Evolutionary conservation across 2,113 vertebrate species (phyloP).

Genomic region (Ceyx melanurus): DNA sequence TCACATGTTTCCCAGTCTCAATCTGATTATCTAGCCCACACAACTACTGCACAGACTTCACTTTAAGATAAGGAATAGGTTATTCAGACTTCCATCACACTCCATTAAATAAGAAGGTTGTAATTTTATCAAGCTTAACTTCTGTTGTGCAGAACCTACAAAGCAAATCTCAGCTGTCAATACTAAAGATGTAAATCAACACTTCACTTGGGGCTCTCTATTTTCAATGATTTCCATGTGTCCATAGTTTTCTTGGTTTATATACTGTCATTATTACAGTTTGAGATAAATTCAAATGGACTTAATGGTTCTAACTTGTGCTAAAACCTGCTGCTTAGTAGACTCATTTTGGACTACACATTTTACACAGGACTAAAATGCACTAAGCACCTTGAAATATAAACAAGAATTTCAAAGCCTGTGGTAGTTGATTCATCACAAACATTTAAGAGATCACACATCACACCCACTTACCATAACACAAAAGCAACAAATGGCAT

Average conservation of each 20-base stretch:
- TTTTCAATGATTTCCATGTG: background rate
- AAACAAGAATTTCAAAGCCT: background rate
- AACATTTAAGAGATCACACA: background rate
- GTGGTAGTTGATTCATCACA: fast-evolving
- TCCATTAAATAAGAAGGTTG: background rate
- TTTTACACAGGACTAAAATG: background rate
- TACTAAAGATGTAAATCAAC: background rate
- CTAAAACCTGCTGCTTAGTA: background rate
- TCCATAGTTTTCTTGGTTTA: background rate
- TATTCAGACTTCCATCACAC: background rate
- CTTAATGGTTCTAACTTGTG: background rate
- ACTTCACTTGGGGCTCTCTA: background rate
- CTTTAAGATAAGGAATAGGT: background rate
- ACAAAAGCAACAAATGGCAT: background rate
- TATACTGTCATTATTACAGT: background rate
- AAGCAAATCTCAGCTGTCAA: background rate
- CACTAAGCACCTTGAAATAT: background rate
- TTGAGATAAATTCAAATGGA: background rate
- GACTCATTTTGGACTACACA: background rate
- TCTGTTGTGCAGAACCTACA: background rate
- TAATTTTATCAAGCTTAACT: background rate
- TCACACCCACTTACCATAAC: background rate
- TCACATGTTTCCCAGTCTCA: background rate
- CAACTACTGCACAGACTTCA: background rate
- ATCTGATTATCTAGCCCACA: background rate